phyloP scores from a whole-genome alignment of 2,888 invertebrate genomes.

The Macrostomum cliftonense region DNA sequence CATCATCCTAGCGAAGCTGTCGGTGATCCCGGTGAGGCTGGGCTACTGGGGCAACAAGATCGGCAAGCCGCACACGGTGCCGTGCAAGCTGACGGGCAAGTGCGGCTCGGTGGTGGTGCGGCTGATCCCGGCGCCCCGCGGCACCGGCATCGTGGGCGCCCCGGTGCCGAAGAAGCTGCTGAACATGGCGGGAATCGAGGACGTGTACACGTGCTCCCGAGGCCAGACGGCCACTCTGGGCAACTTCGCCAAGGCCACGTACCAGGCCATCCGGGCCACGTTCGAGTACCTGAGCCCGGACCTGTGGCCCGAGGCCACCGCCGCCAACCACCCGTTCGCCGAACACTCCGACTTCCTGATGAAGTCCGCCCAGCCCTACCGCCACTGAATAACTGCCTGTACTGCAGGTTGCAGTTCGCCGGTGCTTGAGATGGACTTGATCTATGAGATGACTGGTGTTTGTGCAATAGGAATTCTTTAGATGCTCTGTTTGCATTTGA shows the following conservation, averaged over 20 bases:
- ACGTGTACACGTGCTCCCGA: conserved; percentile 93
- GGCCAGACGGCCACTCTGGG: conserved; percentile 94
- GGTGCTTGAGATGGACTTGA: no score
- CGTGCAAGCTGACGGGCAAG: conserved; percentile 98
- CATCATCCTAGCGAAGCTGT: conserved; percentile 88
- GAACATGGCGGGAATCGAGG: conserved; percentile 97
- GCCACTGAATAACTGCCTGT: no score
- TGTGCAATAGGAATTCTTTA: no score
- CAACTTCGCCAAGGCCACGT: conserved; percentile 94
- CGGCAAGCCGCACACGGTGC: conserved; percentile 95
- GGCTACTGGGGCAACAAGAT: conserved; percentile 99
- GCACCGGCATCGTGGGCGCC: conserved; percentile 96
- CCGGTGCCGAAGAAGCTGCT: conserved; percentile 95
- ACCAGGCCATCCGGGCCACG: conserved; percentile 91
- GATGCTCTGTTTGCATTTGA: no score
- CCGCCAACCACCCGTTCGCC: conserved; percentile 83
- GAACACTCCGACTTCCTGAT: conserved; percentile 68
- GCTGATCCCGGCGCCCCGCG: conserved; percentile 93
- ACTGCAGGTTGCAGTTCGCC: no score
- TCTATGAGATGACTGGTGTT: no score
- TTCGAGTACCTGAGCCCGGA: conserved; percentile 96
- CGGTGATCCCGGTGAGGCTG: conserved; percentile 87
- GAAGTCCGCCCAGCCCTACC: no score
- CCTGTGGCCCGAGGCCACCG: conserved; percentile 84
- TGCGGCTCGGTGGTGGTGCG: conserved; percentile 95